Conservation (phyloP, 2,797 vertebrate genomes). For the Lepilemur ruficaudatus region DNA sequence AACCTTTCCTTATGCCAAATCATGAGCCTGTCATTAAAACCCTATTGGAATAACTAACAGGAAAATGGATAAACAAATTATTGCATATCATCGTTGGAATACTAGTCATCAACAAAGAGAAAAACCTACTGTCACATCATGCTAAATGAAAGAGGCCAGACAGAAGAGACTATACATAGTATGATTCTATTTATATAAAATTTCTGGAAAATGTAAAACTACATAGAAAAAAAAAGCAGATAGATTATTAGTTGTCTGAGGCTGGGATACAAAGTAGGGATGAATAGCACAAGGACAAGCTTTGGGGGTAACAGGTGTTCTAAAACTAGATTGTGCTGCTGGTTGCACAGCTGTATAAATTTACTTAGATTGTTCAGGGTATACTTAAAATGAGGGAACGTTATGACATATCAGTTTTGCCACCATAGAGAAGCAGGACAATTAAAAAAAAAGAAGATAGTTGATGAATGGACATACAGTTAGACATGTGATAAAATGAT, state of each 20-base stretch:
- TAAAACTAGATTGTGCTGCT: not conserved
- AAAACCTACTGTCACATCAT: not conserved
- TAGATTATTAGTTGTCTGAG: not conserved
- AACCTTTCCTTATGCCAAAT: not conserved
- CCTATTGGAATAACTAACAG: not conserved
- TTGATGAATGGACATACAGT: too few relatives aligned
- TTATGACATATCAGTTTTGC: not conserved
- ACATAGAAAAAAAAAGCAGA: not conserved
- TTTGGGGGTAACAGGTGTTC: not conserved
- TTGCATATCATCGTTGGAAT: not conserved
- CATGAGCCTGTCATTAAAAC: not conserved
- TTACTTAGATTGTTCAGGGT: not conserved
- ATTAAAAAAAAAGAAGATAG: not conserved
- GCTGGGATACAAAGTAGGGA: not conserved
- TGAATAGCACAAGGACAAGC: not conserved
- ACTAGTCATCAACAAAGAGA: not conserved
- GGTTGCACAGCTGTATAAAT: not conserved
- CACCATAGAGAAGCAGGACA: not conserved
- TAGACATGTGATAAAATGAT: not conserved
- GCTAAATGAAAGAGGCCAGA: not conserved
- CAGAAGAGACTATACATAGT: not conserved
- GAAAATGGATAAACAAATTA: not conserved
- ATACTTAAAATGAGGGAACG: not conserved
- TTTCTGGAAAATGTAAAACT: not conserved
- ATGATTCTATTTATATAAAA: not conserved